Evolutionary conservation across 2,113 vertebrate species (phyloP), one percentile per base, ranked within the genome.

Genomic region (Pteruthius melanotis): DNA sequence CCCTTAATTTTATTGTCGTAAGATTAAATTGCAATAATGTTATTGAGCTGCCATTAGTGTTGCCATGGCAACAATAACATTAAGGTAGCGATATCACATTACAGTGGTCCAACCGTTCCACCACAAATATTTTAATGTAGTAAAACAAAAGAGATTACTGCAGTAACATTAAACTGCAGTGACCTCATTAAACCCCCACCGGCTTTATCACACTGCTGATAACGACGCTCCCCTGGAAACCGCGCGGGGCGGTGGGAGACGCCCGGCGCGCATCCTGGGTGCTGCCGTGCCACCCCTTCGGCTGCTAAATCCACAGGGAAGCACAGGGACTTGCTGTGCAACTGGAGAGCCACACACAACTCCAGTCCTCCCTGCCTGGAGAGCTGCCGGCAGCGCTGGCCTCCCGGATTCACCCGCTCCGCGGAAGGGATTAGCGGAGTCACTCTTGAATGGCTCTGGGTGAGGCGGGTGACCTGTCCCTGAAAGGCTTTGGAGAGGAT

Each of bases 1-100:
- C 86, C 93, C 93, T 96, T 96, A 94, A 96, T 95, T 96, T 96
- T 94, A 97, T 95, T 92, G 92, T 90, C 33, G 49, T 28, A 40
- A 90, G 94, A 97, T 97, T 97, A 97, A 95, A 96, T 96, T 95
- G 95, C 95, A 95, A 96, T 97, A 96, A 96, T 83, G 92, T 92
- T 94, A 96, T 94, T 90, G 95, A 97, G 96, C 95, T 9, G 45
- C 95, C 91, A 95, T 97, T 97, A 97, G 93, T 13, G 60, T 96
- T 35, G 3, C 91, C 91, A 15, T 20, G 92, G 96, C 23, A 86
- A 97, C 95, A 90, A 74, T 66, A 89, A 89, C 94, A 92, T 97
- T 94, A 97, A 93, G 94, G 96, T 74, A 86, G 89, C 16, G 30
- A 3, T 35, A 93, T 92, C 89, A 2, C 83, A 27, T 94, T 92